Percentiles rank a stretch among this genome's conserved stretches.
These are phyloP conservation scores for Rostrhamus sociabilis DNA, from an alignment of 2,797 vertebrate species.

Conservation along the genomic window DNA sequence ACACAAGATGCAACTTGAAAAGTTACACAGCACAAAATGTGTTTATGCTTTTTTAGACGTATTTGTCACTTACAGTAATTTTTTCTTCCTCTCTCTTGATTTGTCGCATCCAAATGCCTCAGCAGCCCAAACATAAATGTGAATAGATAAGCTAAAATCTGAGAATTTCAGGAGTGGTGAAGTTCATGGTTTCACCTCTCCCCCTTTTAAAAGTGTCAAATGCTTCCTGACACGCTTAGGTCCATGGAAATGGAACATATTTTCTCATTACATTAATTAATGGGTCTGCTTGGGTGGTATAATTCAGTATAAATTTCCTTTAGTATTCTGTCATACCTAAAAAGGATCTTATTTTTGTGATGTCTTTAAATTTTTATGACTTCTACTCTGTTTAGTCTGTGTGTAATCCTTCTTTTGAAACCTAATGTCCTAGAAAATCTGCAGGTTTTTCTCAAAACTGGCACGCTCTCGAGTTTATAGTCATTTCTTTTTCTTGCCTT, in stretches of 20 bases:
- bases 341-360: constrained; percentile 80
- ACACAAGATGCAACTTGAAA: neutral
- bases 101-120: neutral
- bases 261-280: constrained; percentile 83
- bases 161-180: constrained; percentile 35
- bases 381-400: constrained; percentile 83
- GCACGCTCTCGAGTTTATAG: constrained; percentile 66
- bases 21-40: neutral
- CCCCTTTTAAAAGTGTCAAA: constrained; percentile 71
- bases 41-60: neutral
- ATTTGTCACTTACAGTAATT: neutral
- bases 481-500: constrained; percentile 66
- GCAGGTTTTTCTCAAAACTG: constrained; percentile 78
- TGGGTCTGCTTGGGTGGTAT: constrained; percentile 79
- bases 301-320: constrained; percentile 79
- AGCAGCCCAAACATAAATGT: constrained; percentile 26
- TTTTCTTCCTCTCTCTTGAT: neutral
- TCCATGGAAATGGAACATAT: constrained; percentile 78
- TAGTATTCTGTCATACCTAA: constrained; percentile 79
- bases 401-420: constrained; percentile 81
- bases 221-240: constrained; percentile 71
- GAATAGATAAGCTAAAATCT: constrained; percentile 56
- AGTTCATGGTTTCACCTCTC: neutral
- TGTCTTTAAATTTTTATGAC: constrained; percentile 82
- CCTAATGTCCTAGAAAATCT: constrained; percentile 80